These are phyloP conservation scores for Tipula vernalis DNA, from an alignment of 2,888 invertebrate species.

Conservation along the genomic window DNA sequence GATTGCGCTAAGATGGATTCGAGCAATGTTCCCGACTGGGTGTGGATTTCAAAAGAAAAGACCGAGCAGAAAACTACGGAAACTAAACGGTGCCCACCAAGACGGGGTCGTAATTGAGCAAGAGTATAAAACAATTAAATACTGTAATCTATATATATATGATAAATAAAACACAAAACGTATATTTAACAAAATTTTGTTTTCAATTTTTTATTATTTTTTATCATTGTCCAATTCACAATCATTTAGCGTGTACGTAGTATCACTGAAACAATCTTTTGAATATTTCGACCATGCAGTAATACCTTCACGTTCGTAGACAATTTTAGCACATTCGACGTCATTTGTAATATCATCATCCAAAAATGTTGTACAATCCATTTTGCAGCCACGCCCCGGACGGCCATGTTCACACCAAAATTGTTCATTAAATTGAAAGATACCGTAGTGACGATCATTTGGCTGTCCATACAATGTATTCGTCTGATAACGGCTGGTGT, in stretches of 20 bases:
- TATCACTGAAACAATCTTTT: background rate
- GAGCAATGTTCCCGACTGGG: background rate
- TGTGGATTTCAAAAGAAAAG: background rate
- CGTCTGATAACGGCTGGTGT: background rate
- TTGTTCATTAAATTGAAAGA: background rate
- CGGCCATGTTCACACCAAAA: slow-evolving; percentile 1
- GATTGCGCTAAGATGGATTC: background rate
- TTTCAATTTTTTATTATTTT: background rate
- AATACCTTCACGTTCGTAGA: background rate
- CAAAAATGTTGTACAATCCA: background rate
- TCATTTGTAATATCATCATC: background rate
- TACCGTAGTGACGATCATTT: background rate
- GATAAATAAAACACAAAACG: background rate
- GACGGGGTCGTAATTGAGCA: background rate
- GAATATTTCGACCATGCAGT: background rate
- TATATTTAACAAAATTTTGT: background rate
- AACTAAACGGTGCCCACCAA: background rate
- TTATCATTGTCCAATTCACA: background rate
- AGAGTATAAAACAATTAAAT: background rate
- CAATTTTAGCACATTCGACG: background rate
- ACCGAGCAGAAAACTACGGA: background rate
- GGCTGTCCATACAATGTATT: background rate
- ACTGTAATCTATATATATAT: background rate
- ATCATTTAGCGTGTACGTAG: background rate
- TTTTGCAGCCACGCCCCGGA: background rate